A percentile compares a stretch with the other conserved stretches of the same genome.
phyloP scores from a whole-genome alignment of 2,113 vertebrate species.

The Notothenia coriiceps region DNA sequence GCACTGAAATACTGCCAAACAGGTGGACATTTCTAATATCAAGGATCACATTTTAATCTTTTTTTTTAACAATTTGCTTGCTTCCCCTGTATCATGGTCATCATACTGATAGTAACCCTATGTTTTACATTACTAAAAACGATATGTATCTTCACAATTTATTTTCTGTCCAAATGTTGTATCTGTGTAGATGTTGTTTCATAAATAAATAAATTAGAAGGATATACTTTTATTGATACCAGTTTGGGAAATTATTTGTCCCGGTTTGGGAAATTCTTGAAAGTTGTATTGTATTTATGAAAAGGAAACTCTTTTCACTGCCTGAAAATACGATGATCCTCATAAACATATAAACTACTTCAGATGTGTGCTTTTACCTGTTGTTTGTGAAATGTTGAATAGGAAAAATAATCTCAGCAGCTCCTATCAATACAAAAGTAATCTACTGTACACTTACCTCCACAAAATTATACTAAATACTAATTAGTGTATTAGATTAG shows the following conservation, averaged over 20 bases:
- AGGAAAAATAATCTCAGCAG: background rate
- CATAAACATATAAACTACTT: background rate
- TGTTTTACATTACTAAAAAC: background rate
- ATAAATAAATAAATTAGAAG: no score
- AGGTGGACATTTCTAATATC: no score
- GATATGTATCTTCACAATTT: background rate
- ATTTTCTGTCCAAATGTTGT: background rate
- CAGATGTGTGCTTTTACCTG: background rate
- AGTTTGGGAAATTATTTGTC: no score
- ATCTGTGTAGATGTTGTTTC: background rate
- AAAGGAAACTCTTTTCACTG: background rate
- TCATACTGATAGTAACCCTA: no score
- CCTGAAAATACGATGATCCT: background rate
- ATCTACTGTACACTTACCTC: background rate
- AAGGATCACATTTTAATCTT: no score
- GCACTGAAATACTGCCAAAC: no score
- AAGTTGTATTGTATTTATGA: background rate
- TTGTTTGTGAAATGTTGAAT: background rate
- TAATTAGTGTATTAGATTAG: background rate
- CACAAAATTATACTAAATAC: background rate
- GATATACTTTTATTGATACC: no score
- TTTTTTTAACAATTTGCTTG: background rate
- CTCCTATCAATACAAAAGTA: background rate
- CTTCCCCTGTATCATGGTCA: background rate
- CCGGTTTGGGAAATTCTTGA: no score